Percentiles rank a stretch among this genome's conserved stretches.
Conservation (phyloP, 2,888 invertebrate species). For the Drosophila helvetica region DNA sequence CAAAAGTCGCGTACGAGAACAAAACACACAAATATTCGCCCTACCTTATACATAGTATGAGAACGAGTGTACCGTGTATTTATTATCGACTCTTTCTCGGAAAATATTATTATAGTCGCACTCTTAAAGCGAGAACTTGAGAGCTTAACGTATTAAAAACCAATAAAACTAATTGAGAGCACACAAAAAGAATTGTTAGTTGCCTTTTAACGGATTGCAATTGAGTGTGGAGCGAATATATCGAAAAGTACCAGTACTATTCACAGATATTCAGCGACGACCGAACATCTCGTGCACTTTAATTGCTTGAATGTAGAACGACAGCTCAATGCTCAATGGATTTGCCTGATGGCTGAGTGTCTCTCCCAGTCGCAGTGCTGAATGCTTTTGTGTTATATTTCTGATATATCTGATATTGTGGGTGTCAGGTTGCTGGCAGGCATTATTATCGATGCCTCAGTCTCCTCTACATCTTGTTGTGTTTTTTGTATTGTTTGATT, state of each 20-base stretch:
- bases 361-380: constrained; percentile 24
- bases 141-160: background rate
- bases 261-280: constrained; percentile 6
- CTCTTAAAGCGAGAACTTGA: background rate
- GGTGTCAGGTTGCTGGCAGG: constrained; percentile 44
- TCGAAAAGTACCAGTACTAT: background rate
- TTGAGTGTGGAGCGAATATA: constrained; percentile 11
- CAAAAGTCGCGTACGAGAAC: background rate
- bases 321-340: constrained; percentile 19
- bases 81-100: background rate
- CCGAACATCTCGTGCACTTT: constrained; percentile 46
- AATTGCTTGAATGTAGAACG: constrained; percentile 46
- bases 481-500: constrained; percentile 52
- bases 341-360: constrained; percentile 39
- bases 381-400: constrained; percentile 13
- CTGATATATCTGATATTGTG: constrained; percentile 33
- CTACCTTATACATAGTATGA: too few species aligned
- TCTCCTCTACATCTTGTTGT: constrained; percentile 8
- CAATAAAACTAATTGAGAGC: background rate
- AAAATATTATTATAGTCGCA: background rate
- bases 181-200: background rate
- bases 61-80: background rate
- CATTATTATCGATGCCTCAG: constrained; percentile 44
- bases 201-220: background rate
- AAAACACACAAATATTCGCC: background rate